A percentile compares a stretch with the other conserved stretches of the same genome.
Evolutionary conservation across 2,797 vertebrate species (phyloP).

Genomic region (Orestias chungarensis): DNA sequence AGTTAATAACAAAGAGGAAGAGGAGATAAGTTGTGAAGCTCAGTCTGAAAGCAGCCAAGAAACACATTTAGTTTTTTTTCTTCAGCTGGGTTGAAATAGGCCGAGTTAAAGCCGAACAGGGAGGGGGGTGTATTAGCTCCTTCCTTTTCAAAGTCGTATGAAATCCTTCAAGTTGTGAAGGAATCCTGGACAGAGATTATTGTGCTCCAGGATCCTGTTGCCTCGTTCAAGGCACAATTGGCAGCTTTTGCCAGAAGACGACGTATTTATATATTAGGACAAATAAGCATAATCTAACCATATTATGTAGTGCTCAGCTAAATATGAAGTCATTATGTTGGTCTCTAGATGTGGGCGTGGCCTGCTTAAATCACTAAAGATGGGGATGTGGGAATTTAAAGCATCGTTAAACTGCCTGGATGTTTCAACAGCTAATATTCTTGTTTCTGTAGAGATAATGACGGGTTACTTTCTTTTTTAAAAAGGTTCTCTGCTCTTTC

Average conservation of each 20-base stretch:
- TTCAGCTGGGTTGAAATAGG: conserved; percentile 67
- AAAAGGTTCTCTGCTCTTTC: conserved; percentile 7
- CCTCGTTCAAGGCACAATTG: conserved; percentile 70
- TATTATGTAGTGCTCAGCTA: conserved; percentile 56
- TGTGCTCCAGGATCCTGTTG: conserved; percentile 68
- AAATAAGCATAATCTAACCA: conserved; percentile 69
- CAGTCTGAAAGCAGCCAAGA: conserved; percentile 71
- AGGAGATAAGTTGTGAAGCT: conserved; percentile 76
- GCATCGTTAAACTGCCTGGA: conserved; percentile 60
- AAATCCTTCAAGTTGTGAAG: conserved; percentile 76
- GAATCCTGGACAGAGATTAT: conserved; percentile 67
- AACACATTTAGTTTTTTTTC: conserved; percentile 73
- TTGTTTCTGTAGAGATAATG: conserved; percentile 13
- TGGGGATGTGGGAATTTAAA: conserved; percentile 61
- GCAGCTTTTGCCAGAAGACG: conserved; percentile 63
- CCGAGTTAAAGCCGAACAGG: conserved; percentile 65
- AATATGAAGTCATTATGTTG: conserved; percentile 66
- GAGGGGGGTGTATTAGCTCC: conserved; percentile 49
- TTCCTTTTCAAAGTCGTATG: conserved; percentile 65
- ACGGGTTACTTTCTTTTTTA: not conserved
- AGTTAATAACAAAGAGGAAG: conserved; percentile 70
- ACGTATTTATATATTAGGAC: conserved; percentile 69
- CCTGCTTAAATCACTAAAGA: conserved; percentile 33
- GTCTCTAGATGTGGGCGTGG: conserved; percentile 59
- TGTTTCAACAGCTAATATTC: conserved; percentile 61